Conservation (phyloP, 2,797 vertebrate genomes). For the Premnoplex brunnescens region DNA sequence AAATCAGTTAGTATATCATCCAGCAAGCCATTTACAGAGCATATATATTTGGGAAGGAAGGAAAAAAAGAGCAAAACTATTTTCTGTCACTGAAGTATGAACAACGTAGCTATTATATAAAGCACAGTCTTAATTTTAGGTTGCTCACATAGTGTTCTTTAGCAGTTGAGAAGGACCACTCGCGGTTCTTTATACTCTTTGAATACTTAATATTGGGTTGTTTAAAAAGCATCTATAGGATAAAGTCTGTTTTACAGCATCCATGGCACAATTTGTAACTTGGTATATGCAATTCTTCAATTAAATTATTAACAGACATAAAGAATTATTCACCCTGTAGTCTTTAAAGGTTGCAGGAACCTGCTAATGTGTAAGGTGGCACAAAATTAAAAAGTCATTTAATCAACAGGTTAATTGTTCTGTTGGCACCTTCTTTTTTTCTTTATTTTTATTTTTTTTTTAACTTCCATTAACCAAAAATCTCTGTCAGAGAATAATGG, state of each 20-base stretch:
- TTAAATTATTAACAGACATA: not conserved
- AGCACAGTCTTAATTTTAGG: not conserved
- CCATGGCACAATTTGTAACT: not conserved
- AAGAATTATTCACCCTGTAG: not conserved
- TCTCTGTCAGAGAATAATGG: not conserved
- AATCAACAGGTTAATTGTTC: not conserved
- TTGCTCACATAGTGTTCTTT: not conserved
- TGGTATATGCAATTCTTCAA: not conserved
- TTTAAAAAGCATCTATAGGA: not conserved
- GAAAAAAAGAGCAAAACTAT: not conserved
- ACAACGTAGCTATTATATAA: not conserved
- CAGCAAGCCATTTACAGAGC: not conserved
- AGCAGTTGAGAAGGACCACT: not conserved
- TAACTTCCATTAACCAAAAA: not conserved
- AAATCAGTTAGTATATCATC: not conserved
- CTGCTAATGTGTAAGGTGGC: not conserved
- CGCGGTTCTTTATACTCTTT: not conserved
- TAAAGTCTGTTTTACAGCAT: not conserved
- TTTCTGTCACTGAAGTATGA: not conserved
- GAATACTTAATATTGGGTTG: not conserved
- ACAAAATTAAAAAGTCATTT: conserved; percentile 8
- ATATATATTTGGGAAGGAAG: not conserved
- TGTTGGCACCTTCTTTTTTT: not conserved
- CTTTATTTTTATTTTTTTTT: too few species aligned
- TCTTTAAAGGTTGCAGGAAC: not conserved